phyloP scores from a whole-genome alignment of 2,797 vertebrate species.

The Enteromius paludinosus region DNA sequence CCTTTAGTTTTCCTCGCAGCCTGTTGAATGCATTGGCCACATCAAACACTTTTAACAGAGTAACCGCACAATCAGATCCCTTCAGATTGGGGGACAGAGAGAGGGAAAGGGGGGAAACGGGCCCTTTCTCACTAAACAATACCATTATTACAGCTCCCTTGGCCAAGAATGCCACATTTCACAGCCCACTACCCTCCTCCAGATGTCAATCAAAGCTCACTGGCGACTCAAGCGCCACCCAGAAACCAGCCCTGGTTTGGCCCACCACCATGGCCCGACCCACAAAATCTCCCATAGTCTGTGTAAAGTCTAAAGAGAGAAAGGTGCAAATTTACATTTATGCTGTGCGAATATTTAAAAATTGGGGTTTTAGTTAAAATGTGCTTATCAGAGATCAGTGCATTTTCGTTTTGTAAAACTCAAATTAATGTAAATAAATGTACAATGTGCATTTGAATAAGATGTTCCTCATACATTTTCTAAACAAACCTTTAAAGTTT shows the following conservation, averaged over 20 bases:
- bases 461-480: background rate
- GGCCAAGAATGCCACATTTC: slow-evolving; percentile 96
- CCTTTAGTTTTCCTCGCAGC: slow-evolving; percentile 75
- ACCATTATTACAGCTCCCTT: slow-evolving; percentile 97
- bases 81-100: slow-evolving; percentile 72
- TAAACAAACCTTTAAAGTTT: background rate
- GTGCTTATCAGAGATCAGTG: background rate
- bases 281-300: slow-evolving; percentile 51
- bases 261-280: slow-evolving; percentile 52
- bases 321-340: background rate
- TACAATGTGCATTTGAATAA: too few species aligned
- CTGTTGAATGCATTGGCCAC: slow-evolving; percentile 86
- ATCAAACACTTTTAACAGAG: slow-evolving; percentile 89
- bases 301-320: background rate
- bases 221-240: slow-evolving; percentile 66
- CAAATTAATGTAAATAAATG: background rate
- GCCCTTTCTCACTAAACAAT: slow-evolving; percentile 92
- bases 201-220: slow-evolving; percentile 79
- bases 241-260: slow-evolving; percentile 61
- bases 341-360: background rate
- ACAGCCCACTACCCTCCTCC: slow-evolving; percentile 87
- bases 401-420: background rate
- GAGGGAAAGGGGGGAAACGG: slow-evolving; percentile 80
- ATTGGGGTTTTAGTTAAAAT: background rate
- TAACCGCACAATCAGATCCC: slow-evolving; percentile 92